Percentiles rank a stretch among this genome's conserved stretches.
These are phyloP conservation scores for Drosophila nr. medialis DNA, from an alignment of 2,888 invertebrate species.

Conservation along the genomic window DNA sequence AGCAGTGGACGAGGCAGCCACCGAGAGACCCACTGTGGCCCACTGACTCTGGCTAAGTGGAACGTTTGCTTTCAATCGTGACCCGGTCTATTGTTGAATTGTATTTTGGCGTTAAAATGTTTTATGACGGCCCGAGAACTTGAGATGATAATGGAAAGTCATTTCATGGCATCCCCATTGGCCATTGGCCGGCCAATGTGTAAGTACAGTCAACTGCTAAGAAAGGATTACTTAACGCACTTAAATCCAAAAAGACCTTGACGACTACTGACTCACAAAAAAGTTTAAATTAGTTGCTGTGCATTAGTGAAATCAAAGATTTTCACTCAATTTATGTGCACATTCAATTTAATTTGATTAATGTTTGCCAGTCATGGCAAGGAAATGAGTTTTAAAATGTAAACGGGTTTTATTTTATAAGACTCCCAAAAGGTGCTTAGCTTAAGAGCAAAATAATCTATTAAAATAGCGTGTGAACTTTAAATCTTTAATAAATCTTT, in stretches of 20 bases:
- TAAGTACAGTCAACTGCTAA: constrained; percentile 19
- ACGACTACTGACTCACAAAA: background rate
- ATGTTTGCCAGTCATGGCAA: background rate
- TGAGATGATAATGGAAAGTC: constrained; percentile 63
- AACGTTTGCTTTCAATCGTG: constrained; percentile 30
- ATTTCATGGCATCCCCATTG: constrained; percentile 40
- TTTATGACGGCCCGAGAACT: constrained; percentile 56
- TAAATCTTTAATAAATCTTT: background rate
- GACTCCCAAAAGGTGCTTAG: background rate
- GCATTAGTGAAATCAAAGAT: background rate
- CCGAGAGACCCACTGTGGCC: constrained; percentile 12
- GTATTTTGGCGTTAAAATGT: constrained; percentile 59
- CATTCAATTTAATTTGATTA: background rate
- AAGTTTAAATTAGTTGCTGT: background rate
- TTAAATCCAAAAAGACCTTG: constrained; percentile 6
- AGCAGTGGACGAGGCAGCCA: background rate
- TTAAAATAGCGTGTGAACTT: background rate
- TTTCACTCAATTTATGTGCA: background rate
- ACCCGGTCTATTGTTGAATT: constrained; percentile 47
- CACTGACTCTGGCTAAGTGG: constrained; percentile 21
- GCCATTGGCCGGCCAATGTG: constrained; percentile 26
- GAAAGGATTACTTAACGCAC: constrained; percentile 45
- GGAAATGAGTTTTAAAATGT: background rate
- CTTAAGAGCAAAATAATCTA: background rate
- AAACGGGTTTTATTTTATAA: background rate